phyloP scores from a whole-genome alignment of 2,113 vertebrate species.

The Oxyruncus cristatus region DNA sequence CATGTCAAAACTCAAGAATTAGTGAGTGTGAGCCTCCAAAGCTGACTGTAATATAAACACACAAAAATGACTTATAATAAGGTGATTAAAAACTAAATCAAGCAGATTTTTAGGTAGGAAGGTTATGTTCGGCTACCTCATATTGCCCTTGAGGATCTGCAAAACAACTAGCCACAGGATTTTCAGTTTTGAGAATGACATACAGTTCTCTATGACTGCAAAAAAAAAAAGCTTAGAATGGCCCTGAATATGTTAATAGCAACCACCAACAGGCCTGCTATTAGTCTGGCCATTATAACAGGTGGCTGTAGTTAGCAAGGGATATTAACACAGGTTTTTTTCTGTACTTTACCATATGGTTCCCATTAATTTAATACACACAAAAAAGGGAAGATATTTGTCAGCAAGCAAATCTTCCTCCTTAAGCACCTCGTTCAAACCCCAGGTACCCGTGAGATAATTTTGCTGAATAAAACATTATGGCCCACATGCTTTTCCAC shows the following conservation, averaged over 20 bases:
- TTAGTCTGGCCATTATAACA: conserved; percentile 6
- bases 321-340: neutral
- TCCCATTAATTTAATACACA: conserved; percentile 33
- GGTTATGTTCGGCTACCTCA: neutral
- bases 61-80: neutral
- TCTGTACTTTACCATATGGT: conserved; percentile 41
- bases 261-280: neutral
- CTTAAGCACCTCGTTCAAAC: neutral
- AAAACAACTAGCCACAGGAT: neutral
- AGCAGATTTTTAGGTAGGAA: neutral
- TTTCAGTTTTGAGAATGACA: neutral
- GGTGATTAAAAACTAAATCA: neutral
- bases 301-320: conserved; percentile 30
- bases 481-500: neutral
- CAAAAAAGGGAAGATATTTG: neutral
- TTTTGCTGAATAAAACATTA: conserved; percentile 27
- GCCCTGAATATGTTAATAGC: neutral
- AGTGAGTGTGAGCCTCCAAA: neutral
- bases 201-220: neutral
- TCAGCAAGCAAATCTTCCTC: conserved; percentile 30
- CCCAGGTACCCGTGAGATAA: neutral
- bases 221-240: neutral
- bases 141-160: neutral
- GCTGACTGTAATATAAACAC: neutral
- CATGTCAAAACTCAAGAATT: neutral